Evolutionary conservation across 1,140 invertebrate species (phyloP), one percentile per base, ranked within the genome.

Genomic region (Drosophila lacertosa): DNA sequence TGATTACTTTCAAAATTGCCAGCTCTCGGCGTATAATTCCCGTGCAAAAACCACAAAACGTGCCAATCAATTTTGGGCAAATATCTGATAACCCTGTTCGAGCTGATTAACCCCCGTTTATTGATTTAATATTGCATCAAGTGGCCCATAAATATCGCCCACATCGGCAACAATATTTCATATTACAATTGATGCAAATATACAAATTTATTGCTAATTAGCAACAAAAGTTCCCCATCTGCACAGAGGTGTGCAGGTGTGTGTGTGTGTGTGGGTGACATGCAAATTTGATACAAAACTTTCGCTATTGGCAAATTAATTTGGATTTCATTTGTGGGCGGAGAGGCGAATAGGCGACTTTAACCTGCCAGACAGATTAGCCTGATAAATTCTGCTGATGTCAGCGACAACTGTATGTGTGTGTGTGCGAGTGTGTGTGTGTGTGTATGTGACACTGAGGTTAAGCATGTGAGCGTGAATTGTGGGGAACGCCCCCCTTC

Each of bases 121-220:
- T 68, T 77, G 48, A 69, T 44, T 35, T 15, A 47, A 54, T 45
- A 22, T 65, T 68, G 69, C 51, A 65, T 54, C 24, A 59, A 63
- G 13, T 53, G 32, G 51, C 9, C 24, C 39, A 58, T 39, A 39
- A 29, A 53, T 50, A 57, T 20, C 39, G 32, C 16, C 33, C n/a
- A 42, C 50, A 72, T 33, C 47, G 50, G 35, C 32, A 62, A 45
- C 45, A 50, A 79, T 84, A 84, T 80, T 64, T 55, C 45, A 58
- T 37, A 58, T 60, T 54, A 53, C 69, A 59, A 60, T 67, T 35
- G 45, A 47, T 42, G 45, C 81, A 57, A 77, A 81, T 64, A 66
- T 65, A 48, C 20, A 66, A 76, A 84, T 84, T 76, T 84, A 84
- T 84, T 79, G 64, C 80, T 80, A 84, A 84, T 84, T 84, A 84